Percentiles rank a stretch among this genome's conserved stretches.
phyloP scores from a whole-genome alignment of 1,140 invertebrate genomes.

The Phocides pigmalion region DNA sequence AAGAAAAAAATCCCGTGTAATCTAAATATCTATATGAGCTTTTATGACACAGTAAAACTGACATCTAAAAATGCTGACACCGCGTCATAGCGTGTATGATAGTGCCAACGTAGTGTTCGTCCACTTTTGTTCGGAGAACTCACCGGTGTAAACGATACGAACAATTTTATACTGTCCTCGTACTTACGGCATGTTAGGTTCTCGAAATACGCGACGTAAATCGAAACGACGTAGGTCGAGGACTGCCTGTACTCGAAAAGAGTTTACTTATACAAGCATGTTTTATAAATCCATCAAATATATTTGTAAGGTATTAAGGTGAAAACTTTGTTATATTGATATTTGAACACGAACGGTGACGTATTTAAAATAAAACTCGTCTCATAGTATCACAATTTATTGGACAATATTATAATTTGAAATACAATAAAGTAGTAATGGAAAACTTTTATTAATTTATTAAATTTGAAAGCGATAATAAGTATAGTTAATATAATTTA shows the following conservation, averaged over 20 bases:
- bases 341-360: no score
- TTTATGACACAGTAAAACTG: not conserved
- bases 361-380: conserved; percentile 43
- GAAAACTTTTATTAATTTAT: conserved; percentile 17
- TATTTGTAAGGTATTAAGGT: no score
- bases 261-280: no score
- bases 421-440: conserved; percentile 26
- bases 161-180: no score
- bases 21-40: not conserved
- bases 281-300: no score
- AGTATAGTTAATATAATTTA: conserved; percentile 10
- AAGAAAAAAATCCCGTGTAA: no score
- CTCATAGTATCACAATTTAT: conserved; percentile 72
- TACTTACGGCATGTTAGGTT: no score
- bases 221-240: no score
- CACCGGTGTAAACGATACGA: not conserved
- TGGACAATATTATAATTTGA: conserved; percentile 52
- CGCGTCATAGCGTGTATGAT: not conserved
- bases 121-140: not conserved
- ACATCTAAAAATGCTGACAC: not conserved
- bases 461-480: conserved; percentile 18
- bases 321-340: no score
- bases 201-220: no score
- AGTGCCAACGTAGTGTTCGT: not conserved
- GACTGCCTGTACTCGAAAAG: no score